Evolutionary conservation across 2,888 invertebrate species (phyloP).

Genomic region (Xylocampa areola): DNA sequence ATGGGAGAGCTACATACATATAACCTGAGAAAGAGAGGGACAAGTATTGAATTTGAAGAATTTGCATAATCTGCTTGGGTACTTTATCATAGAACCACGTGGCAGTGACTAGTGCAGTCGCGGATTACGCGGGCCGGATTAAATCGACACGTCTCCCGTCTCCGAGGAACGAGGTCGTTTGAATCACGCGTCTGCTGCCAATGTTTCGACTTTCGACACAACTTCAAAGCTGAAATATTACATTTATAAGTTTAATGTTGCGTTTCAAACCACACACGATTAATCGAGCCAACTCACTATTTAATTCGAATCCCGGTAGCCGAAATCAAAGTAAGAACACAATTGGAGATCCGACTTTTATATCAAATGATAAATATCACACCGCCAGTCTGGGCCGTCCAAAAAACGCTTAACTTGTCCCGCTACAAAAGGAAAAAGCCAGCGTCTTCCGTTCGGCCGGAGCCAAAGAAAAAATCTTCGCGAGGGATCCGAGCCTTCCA

Average conservation of each 20-base stretch:
- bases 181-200: slow-evolving; percentile 65
- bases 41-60: slow-evolving; percentile 82
- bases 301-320: slow-evolving; percentile 66
- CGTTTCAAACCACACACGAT: slow-evolving; percentile 48
- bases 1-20: slow-evolving; percentile 66
- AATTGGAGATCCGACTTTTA: slow-evolving; percentile 83
- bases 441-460: slow-evolving; percentile 89
- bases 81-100: slow-evolving; percentile 90
- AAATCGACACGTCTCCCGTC: slow-evolving; percentile 75
- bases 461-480: slow-evolving; percentile 89
- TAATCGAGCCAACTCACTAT: slow-evolving; percentile 45
- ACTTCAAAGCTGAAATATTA: slow-evolving; percentile 45
- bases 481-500: slow-evolving; percentile 88
- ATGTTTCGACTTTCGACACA: slow-evolving; percentile 52
- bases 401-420: slow-evolving; percentile 90
- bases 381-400: slow-evolving; percentile 81
- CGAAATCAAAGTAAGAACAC: slow-evolving; percentile 78
- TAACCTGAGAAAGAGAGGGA: slow-evolving; percentile 69
- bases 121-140: slow-evolving; percentile 85
- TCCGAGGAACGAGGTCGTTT: slow-evolving; percentile 64
- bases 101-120: slow-evolving; percentile 89
- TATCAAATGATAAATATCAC: slow-evolving; percentile 89
- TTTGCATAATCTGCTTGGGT: slow-evolving; percentile 89
- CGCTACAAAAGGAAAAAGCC: slow-evolving; percentile 89
- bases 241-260: slow-evolving; percentile 46